phyloP scores from a whole-genome alignment of 1,140 invertebrate species.

The Drosophila azteca region DNA sequence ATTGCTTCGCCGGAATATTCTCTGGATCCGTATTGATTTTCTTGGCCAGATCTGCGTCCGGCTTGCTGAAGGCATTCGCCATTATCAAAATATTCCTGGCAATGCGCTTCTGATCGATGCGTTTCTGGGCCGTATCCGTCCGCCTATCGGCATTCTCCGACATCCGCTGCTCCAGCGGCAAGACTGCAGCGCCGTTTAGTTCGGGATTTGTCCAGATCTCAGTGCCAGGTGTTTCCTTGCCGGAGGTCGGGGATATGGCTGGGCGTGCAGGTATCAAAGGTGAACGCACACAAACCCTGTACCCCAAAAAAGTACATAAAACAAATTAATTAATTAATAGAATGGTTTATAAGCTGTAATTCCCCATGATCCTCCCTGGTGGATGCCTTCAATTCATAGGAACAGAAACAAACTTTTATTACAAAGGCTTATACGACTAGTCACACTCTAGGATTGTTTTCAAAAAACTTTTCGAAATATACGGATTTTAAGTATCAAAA shows the following conservation, averaged over 20 bases:
- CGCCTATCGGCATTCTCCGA: slow-evolving; percentile 71
- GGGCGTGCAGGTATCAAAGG: slow-evolving; percentile 90
- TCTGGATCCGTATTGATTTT: slow-evolving; percentile 10
- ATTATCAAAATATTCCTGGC: slow-evolving; percentile 75
- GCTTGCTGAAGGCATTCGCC: slow-evolving; percentile 71
- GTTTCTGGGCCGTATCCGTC: slow-evolving; percentile 68
- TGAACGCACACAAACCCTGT: slow-evolving; percentile 90
- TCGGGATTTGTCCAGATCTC: slow-evolving; percentile 90
- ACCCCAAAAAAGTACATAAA: not conserved
- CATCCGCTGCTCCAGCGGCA: slow-evolving; percentile 69
- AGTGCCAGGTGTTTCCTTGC: slow-evolving; percentile 83
- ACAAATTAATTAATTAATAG: too few species aligned
- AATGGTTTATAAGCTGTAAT: too few species aligned
- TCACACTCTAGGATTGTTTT: slow-evolving; percentile 71
- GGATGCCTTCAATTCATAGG: slow-evolving; percentile 20
- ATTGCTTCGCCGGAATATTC: slow-evolving; percentile 19
- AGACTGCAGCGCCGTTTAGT: slow-evolving; percentile 4
- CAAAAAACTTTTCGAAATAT: slow-evolving; percentile 36
- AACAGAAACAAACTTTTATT: slow-evolving; percentile 66
- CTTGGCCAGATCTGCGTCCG: slow-evolving; percentile 33
- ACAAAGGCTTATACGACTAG: slow-evolving; percentile 57
- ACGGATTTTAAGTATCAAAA: slow-evolving; percentile 27
- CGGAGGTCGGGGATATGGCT: slow-evolving; percentile 86
- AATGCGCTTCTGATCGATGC: slow-evolving; percentile 75
- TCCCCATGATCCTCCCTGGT: not conserved